Evolutionary conservation across 2,888 invertebrate species (phyloP), one percentile per base, ranked within the genome.

Genomic region (Megamerina dolium): DNA sequence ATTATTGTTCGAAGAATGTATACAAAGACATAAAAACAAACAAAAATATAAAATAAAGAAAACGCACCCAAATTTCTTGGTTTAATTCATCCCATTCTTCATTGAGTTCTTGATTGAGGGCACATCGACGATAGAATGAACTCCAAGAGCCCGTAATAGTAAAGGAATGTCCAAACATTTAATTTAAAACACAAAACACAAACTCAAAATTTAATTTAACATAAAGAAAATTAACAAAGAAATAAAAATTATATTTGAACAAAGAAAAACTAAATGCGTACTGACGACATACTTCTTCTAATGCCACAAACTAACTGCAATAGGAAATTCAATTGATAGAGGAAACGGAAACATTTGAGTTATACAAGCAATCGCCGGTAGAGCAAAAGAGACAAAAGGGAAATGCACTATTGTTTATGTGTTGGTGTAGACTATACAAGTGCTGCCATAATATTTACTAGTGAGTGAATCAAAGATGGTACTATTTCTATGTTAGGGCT

Each of bases 61-160:
- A 57, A 63, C 70, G 49, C 49, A 71, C 70, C 70, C 66, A 66
- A 52, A 70, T 68, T 21, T 69, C 66, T 9, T 55, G 37, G 41
- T 67, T 60, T 2, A 70, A 31, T 4, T 53, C 38, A 3, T 45
- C 41, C 71, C 70, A 70, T 45, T 70, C 70, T 3, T 52, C 51
- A 45, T 67, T 68, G 2, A 70, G 37, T 30, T 68, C 63, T 3
- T 49, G 41, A 36, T 67, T 66, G 17, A 70, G 51, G 6, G 55
- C 46, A 16, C 57, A 57, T 32, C 61, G 59, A 4, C 66, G 57
- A 51, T 62, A 63, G 19, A 66, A 61, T 4, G 45, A 57, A 21
- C 58, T 50, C 60, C 64, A 61, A 26, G 55, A 54, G 17, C 58
- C 60, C 10, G 48, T 45, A 6, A 60, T 58, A 6, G 53, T 41